Evolutionary conservation across 2,888 invertebrate species (phyloP).

Genomic region (Rhopalosiphum nymphaeae): DNA sequence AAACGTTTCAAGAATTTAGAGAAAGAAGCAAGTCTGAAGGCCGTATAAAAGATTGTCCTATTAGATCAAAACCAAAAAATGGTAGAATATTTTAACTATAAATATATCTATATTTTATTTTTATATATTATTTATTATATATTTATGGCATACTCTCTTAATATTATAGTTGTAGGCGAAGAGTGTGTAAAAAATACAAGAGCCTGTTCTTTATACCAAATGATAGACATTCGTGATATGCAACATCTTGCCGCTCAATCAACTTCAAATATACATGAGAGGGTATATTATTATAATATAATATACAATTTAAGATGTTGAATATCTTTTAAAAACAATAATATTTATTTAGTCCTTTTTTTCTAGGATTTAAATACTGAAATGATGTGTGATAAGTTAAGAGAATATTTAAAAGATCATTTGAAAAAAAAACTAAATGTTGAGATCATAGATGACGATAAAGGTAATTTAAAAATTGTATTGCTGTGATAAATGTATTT

Average conservation of each 20-base stretch:
- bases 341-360: constrained; percentile 1
- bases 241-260: constrained; percentile 54
- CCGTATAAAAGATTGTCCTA: constrained; percentile 67
- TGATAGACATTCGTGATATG: constrained; percentile 57
- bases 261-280: constrained; percentile 55
- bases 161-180: background rate
- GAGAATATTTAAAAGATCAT: constrained; percentile 63
- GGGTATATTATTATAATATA: background rate
- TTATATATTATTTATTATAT: background rate
- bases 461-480: constrained; percentile 38
- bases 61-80: constrained; percentile 63
- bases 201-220: constrained; percentile 61
- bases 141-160: background rate
- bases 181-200: constrained; percentile 61
- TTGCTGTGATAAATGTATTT: background rate
- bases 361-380: constrained; percentile 44
- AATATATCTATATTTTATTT: background rate
- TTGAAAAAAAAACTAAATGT: constrained; percentile 58
- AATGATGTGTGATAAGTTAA: constrained; percentile 56
- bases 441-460: constrained; percentile 45
- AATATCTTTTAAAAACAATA: background rate
- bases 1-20: constrained; percentile 65
- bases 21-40: constrained; percentile 69
- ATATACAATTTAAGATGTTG: background rate
- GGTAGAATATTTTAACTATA: background rate